A percentile compares a stretch with the other conserved stretches of the same genome.
Evolutionary conservation across 2,113 vertebrate species (phyloP).

Genomic region (Odobenus rosmarus): DNA sequence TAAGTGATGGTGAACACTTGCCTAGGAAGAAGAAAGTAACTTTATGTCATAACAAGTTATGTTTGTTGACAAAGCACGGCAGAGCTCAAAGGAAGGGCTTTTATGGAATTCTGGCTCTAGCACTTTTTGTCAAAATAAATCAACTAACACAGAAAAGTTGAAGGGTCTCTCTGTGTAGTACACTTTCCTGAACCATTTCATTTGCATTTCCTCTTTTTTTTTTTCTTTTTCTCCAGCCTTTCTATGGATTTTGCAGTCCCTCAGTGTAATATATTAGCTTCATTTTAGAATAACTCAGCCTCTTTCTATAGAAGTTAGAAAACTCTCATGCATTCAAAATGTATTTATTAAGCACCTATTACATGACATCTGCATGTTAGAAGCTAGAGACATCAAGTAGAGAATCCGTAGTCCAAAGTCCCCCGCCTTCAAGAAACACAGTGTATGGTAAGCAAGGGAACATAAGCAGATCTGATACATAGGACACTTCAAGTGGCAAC

Average conservation of each 20-base stretch:
- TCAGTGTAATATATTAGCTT: not conserved
- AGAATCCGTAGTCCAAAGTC: not conserved
- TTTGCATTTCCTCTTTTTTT: not conserved
- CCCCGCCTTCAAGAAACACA: not conserved
- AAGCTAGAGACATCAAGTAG: not conserved
- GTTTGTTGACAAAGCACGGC: not conserved
- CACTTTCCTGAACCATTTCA: not conserved
- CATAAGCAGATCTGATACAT: not conserved
- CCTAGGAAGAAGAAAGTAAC: conserved; percentile 30
- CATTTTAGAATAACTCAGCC: not conserved
- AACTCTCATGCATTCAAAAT: not conserved
- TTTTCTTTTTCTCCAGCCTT: not conserved
- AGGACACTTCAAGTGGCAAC: rapidly evolving
- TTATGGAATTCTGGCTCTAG: not conserved
- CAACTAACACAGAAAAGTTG: conserved; percentile 9
- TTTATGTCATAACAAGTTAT: not conserved
- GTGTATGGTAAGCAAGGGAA: not conserved
- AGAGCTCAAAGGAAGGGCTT: not conserved
- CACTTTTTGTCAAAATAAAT: conserved; percentile 56
- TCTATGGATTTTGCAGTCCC: not conserved
- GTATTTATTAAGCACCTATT: not conserved
- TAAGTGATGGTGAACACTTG: not conserved
- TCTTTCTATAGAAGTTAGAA: not conserved
- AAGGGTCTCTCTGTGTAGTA: not conserved
- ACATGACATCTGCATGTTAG: not conserved